phyloP scores from a whole-genome alignment of 1,140 invertebrate species.

The Camponotus pennsylvanicus region DNA sequence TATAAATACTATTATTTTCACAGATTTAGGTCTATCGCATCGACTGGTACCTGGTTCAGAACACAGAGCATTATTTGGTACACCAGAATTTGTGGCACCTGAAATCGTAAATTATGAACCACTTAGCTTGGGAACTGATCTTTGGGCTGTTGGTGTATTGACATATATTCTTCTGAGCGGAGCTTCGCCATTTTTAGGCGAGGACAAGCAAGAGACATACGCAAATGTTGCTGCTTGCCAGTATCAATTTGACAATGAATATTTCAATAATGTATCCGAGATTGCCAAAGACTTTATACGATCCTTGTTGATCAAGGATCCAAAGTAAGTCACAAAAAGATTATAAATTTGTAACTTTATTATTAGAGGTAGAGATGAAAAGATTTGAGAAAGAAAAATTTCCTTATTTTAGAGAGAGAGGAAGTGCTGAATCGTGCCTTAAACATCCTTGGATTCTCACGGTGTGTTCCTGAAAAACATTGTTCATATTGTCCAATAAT shows the following conservation, averaged over 20 bases:
- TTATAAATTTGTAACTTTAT: constrained; percentile 10
- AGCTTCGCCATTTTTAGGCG: constrained; percentile 89
- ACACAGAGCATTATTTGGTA: constrained; percentile 87
- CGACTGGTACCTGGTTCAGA: constrained; percentile 86
- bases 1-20: constrained; percentile 43
- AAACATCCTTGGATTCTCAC: constrained; percentile 90
- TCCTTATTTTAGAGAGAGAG: constrained; percentile 86
- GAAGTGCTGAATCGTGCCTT: constrained; percentile 88
- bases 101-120: constrained; percentile 91
- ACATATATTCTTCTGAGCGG: constrained; percentile 90
- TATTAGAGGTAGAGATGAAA: background rate
- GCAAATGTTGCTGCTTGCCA: constrained; percentile 90
- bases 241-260: constrained; percentile 89
- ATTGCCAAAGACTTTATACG: constrained; percentile 89
- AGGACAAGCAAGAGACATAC: constrained; percentile 89
- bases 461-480: constrained; percentile 83
- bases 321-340: constrained; percentile 84
- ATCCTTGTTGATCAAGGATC: constrained; percentile 87
- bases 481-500: constrained; percentile 56
- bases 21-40: constrained; percentile 90
- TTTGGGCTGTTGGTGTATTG: constrained; percentile 91
- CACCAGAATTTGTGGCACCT: constrained; percentile 89
- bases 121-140: constrained; percentile 89
- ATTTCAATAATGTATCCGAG: constrained; percentile 88
- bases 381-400: constrained; percentile 19